Conservation (phyloP, 2,888 invertebrate genomes). For the Metopia argyrocephala region DNA sequence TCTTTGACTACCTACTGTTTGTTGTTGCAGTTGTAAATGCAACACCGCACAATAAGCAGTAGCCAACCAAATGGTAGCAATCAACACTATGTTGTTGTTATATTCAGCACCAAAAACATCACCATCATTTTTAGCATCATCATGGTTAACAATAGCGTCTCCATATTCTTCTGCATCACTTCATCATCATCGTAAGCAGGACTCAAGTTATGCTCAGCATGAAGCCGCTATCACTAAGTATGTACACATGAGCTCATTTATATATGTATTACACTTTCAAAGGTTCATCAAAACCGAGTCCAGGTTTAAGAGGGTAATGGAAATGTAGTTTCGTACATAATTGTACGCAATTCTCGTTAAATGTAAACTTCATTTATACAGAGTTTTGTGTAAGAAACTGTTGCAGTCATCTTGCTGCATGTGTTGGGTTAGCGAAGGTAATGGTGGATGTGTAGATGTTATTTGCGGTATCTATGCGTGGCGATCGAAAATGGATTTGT, state of each 20-base stretch:
- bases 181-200: conserved; percentile 40
- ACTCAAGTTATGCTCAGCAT: conserved; percentile 31
- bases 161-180: conserved; percentile 26
- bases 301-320: conserved; percentile 32
- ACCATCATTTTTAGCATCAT: conserved; percentile 30
- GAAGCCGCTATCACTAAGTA: conserved; percentile 59
- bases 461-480: conserved; percentile 68
- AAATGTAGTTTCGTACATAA: conserved; percentile 39
- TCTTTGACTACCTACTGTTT: conserved; percentile 54
- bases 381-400: background rate
- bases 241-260: conserved; percentile 51
- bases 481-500: conserved; percentile 78
- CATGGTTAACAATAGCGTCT: conserved; percentile 21
- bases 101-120: conserved; percentile 64
- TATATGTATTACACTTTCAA: conserved; percentile 5
- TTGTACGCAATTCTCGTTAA: conserved; percentile 62
- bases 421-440: conserved; percentile 8
- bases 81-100: conserved; percentile 71
- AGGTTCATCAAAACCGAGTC: conserved; percentile 62
- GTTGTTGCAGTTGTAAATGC: conserved; percentile 3
- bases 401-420: conserved; percentile 7
- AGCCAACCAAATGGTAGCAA: conserved; percentile 67
- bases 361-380: conserved; percentile 45
- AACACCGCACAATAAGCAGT: conserved; percentile 57
- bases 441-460: conserved; percentile 33